Evolutionary conservation across 2,888 invertebrate genomes (phyloP), one percentile per base, ranked within the genome.

Genomic region (Pterostichus niger): DNA sequence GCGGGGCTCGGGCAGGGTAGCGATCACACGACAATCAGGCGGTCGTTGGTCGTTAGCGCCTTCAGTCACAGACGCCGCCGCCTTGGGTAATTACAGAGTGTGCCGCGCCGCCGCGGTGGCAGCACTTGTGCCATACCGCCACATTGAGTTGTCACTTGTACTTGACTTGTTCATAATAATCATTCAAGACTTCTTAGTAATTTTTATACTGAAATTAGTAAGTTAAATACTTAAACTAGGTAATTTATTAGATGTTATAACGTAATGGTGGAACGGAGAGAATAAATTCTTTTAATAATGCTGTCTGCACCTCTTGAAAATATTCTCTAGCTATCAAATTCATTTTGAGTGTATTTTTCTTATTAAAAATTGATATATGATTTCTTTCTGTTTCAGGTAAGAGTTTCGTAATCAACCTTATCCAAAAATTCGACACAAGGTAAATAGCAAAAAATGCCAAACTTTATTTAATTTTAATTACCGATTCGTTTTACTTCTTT

Each of bases 1-100:
- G 46, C 44, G 75, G 61, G 49, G 56, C n/a, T 35, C 35, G 44
- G 77, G 59, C 13, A n/a, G 56, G 40, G 59, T 44, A 11, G 44
- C 54, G 82, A 82, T 84, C 84, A 84, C 84, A 84, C 84, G 84
- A 78, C 71, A 84, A 84, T 84, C 84, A 82, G 78, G 59, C 78
- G 82, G 84, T 78, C 83, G 64, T 83, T 78, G 82, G 84, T 78
- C 83, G 64, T 83, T 78, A 83, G 77, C 83, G 77, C 77, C 77
- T 83, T 68, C 24, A 83, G 78, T 54, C 71, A 78, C n/a, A 64
- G 54, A 76, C 68, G 78, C 78, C 83, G 78, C 68, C 68, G 59
- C 54, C 59, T 46, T 40, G 59, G 49, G 35, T 83, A 78, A 83
- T 77, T 78, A 77, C 46, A 83, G 77, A 52, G 44, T 35, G 17